Percentiles rank a stretch among this genome's conserved stretches.
Evolutionary conservation across 2,888 invertebrate species (phyloP).

Genomic region (Dryococelus australis): DNA sequence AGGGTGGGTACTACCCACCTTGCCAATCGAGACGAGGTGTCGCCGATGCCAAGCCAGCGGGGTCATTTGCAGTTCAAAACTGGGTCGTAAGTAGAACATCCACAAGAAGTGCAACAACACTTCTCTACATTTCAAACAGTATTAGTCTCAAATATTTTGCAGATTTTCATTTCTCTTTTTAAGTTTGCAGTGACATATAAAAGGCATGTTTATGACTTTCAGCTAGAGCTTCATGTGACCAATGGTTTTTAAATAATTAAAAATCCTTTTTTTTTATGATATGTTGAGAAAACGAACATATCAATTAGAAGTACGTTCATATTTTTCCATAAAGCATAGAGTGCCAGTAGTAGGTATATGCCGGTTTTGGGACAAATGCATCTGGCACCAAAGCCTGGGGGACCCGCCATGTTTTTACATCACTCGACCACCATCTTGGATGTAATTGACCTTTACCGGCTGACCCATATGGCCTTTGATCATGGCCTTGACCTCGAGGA

Average conservation of each 20-base stretch:
- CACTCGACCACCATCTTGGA: too few species aligned
- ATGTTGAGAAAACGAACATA: too few species aligned
- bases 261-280: background rate
- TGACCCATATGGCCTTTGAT: too few species aligned
- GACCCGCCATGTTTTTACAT: too few species aligned
- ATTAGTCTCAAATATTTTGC: background rate
- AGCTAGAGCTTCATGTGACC: background rate
- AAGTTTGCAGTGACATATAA: background rate
- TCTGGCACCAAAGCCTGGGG: too few species aligned
- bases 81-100: slow-evolving; percentile 11
- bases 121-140: background rate
- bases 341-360: too few species aligned
- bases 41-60: background rate
- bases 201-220: background rate
- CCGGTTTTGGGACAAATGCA: too few species aligned
- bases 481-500: too few species aligned
- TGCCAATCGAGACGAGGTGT: slow-evolving; percentile 1
- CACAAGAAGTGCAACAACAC: background rate
- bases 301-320: too few species aligned
- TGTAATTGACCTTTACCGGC: too few species aligned
- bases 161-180: background rate
- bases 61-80: background rate
- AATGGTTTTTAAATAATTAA: background rate
- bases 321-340: too few species aligned
- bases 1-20: slow-evolving; percentile 16